phyloP scores from a whole-genome alignment of 2,797 vertebrate genomes.

The Sorex maritimensis region DNA sequence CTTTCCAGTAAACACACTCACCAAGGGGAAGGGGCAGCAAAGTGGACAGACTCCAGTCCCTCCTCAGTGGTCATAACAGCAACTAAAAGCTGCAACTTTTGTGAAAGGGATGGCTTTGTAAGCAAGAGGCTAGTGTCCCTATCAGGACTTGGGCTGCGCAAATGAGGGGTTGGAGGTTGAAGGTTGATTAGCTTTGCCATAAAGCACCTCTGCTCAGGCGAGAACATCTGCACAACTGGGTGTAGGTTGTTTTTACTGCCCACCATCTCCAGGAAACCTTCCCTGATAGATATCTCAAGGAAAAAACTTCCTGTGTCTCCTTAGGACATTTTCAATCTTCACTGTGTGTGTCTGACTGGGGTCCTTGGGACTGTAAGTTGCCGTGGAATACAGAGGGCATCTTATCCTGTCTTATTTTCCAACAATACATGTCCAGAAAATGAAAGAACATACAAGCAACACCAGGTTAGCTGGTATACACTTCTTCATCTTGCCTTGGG shows the following conservation, averaged over 20 bases:
- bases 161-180: background rate
- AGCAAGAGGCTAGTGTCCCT: background rate
- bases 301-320: background rate
- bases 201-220: background rate
- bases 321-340: background rate
- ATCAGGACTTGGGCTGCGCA: background rate
- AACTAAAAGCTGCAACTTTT: background rate
- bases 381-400: accelerated
- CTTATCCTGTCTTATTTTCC: background rate
- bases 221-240: no score
- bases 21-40: no score
- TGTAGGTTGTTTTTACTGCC: background rate
- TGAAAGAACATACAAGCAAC: background rate
- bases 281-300: background rate
- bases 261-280: background rate
- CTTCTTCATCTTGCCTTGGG: background rate
- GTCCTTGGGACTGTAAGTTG: background rate
- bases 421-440: background rate
- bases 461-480: no score
- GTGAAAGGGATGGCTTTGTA: background rate
- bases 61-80: background rate
- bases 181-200: background rate
- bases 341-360: background rate
- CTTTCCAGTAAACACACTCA: background rate
- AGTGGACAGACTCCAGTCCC: no score